Base-by-base conservation (phyloP, 2,888 invertebrate genomes). In the Nasonia oneida region DNA sequence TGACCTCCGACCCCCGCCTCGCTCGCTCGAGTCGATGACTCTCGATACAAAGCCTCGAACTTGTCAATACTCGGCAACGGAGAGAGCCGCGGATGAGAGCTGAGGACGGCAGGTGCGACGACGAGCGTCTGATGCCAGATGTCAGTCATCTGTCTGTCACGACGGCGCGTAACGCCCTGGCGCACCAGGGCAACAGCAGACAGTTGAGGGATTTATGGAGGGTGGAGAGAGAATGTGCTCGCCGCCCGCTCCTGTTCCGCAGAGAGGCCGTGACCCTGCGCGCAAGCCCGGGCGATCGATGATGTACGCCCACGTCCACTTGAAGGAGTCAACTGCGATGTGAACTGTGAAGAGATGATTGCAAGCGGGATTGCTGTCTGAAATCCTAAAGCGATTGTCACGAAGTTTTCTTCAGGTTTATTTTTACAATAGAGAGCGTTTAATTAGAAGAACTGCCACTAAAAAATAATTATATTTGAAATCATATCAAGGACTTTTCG, bases 91-190 rank as follows among this genome's bases (percentile, higher is more conserved):
- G 61, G 67, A 42, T 64, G 80, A 23, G 23, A 6, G 12, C 3
- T 50, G 37, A 6, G 0, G 3, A 39, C 39, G 73, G 18, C 64
- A 83, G 61, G 73, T 76, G 73, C 53, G 67, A 71, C 47, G 14
- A 33, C 61, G 6, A 37, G 39, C 23, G 12, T 15, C 39, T 47
- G 39, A 73, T 42, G 39, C 14, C 76, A 80, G 81, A 85, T 89
- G 93, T 93, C 93, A 92, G 90, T 93, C 93, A 93, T 91, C 91
- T 90, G 92, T 93, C 92, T 92, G 93, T 93, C 93, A 93, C 92
- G 92, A 91, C 91, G 92, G 92, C 93, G 92, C 91, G 91, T 91
- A 90, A 90, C 90, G 91, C 89, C 90, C 90, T 88, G 87, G 86
- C 50, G 89, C 92, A 93, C 91, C 93, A 93, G 93, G 93, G 90